These are phyloP conservation scores for Drosophila pectinifera DNA, from an alignment of 1,140 invertebrate species.

Conservation along the genomic window DNA sequence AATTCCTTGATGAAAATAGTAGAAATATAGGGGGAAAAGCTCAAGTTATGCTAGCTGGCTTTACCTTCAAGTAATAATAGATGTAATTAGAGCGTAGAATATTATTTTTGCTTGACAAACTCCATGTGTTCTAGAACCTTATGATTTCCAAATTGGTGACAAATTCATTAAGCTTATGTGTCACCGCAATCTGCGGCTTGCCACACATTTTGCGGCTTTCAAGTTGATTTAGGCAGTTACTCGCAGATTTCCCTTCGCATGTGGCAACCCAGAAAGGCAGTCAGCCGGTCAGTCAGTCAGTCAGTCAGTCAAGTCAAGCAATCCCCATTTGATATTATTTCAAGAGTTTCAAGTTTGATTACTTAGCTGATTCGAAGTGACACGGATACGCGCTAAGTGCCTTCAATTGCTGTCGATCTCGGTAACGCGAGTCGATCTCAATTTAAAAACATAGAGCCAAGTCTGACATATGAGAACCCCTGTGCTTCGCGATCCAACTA, in stretches of 20 bases:
- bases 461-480: slow-evolving; percentile 1
- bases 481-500: slow-evolving; percentile 1
- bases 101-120: slow-evolving; percentile 12
- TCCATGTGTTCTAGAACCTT: slow-evolving; percentile 7
- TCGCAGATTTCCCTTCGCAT: slow-evolving; percentile 12
- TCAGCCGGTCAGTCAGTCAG: no score
- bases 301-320: slow-evolving; percentile 17
- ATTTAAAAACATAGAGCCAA: not conserved
- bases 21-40: no score
- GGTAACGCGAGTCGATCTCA: slow-evolving; percentile 15
- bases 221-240: slow-evolving; percentile 8
- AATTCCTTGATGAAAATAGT: not conserved
- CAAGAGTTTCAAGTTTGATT: slow-evolving; percentile 18
- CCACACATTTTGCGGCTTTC: slow-evolving; percentile 26
- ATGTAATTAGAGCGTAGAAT: slow-evolving; percentile 4
- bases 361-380: slow-evolving; percentile 45
- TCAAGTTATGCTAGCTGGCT: not conserved
- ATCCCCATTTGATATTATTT: slow-evolving; percentile 16
- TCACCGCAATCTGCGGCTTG: slow-evolving; percentile 8
- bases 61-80: not conserved
- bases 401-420: slow-evolving; percentile 53
- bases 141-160: slow-evolving; percentile 3
- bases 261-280: slow-evolving; percentile 46
- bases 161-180: slow-evolving; percentile 9
- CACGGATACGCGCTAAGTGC: slow-evolving; percentile 56